These are phyloP conservation scores for Chrysaora quinquecirrha DNA, from an alignment of 30 jellyfish, hydroid and myxozoan species.

Conservation along the genomic window DNA sequence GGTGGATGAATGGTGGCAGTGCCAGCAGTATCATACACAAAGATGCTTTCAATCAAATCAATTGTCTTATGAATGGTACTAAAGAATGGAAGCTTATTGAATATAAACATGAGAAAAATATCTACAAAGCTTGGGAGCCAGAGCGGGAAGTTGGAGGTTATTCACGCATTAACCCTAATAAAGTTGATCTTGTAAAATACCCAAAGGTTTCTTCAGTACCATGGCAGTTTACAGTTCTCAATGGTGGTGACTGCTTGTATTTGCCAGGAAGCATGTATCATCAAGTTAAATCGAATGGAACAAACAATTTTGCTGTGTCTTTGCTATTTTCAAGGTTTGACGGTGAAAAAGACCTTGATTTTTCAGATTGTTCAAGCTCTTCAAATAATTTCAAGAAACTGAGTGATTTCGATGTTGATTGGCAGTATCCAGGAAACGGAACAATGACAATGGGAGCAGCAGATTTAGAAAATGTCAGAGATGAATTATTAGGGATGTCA, in stretches of 20 bases:
- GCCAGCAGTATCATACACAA: slow-evolving; percentile 83
- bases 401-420: slow-evolving; percentile 67
- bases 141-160: slow-evolving; percentile 80
- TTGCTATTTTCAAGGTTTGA: slow-evolving; percentile 70
- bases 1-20: slow-evolving; percentile 81
- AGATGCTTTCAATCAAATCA: slow-evolving; percentile 80
- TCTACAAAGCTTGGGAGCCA: slow-evolving; percentile 82
- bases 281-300: slow-evolving; percentile 74
- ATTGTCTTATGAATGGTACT: slow-evolving; percentile 79
- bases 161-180: slow-evolving; percentile 71
- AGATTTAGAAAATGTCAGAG: slow-evolving; percentile 35
- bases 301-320: slow-evolving; percentile 73
- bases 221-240: slow-evolving; percentile 49
- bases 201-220: slow-evolving; percentile 77
- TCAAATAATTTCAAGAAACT: slow-evolving; percentile 7
- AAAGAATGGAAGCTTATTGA: slow-evolving; percentile 84
- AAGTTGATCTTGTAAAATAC: slow-evolving; percentile 67
- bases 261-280: slow-evolving; percentile 84
- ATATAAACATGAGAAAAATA: slow-evolving; percentile 51
- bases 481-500: neutral
- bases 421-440: slow-evolving; percentile 87
- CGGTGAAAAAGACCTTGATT: slow-evolving; percentile 33
- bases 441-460: slow-evolving; percentile 84
- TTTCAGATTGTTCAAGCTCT: slow-evolving; percentile 51
- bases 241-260: slow-evolving; percentile 82